phyloP scores from a whole-genome alignment of 2,797 vertebrate species.

The Esox masquinongy region DNA sequence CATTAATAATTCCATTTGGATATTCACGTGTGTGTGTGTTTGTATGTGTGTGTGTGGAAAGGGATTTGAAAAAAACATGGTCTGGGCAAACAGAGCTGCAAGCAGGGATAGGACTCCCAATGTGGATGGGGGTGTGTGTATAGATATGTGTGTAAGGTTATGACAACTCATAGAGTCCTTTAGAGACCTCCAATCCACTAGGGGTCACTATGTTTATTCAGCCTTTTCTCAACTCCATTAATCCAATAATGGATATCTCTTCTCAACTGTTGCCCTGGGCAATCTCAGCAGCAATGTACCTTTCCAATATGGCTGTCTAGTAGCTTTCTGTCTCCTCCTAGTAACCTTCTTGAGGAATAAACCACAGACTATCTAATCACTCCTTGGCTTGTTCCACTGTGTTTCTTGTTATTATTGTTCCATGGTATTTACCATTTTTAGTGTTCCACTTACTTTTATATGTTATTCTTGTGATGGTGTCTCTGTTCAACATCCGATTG shows the following conservation, averaged over 20 bases:
- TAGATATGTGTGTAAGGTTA: constrained; percentile 4
- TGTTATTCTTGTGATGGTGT: constrained; percentile 99
- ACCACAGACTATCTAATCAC: constrained; percentile 6
- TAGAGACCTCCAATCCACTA: constrained; percentile 55
- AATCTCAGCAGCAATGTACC: constrained; percentile 17
- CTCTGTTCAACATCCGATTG: constrained; percentile 99
- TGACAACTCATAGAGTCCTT: constrained; percentile 60
- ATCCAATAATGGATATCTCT: constrained; percentile 64
- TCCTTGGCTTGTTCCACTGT: background rate
- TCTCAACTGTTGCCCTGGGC: constrained; percentile 41
- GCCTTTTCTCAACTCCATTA: constrained; percentile 46
- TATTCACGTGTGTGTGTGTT: background rate
- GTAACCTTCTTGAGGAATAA: constrained; percentile 39
- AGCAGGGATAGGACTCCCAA: constrained; percentile 24
- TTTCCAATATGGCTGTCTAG: constrained; percentile 23
- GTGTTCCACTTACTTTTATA: constrained; percentile 91
- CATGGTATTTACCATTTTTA: no score
- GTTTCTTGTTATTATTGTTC: background rate
- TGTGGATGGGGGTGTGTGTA: constrained; percentile 23
- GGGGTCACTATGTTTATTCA: constrained; percentile 62
- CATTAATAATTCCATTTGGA: constrained; percentile 56
- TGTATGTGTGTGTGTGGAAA: constrained; percentile 18
- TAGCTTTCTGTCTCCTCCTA: constrained; percentile 5
- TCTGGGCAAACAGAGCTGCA: constrained; percentile 16
- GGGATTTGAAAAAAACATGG: constrained; percentile 39